These are phyloP conservation scores for Glandiceps talaboti DNA, from an alignment of 53 echinoderm and acorn worm genomes.

Conservation along the genomic window DNA sequence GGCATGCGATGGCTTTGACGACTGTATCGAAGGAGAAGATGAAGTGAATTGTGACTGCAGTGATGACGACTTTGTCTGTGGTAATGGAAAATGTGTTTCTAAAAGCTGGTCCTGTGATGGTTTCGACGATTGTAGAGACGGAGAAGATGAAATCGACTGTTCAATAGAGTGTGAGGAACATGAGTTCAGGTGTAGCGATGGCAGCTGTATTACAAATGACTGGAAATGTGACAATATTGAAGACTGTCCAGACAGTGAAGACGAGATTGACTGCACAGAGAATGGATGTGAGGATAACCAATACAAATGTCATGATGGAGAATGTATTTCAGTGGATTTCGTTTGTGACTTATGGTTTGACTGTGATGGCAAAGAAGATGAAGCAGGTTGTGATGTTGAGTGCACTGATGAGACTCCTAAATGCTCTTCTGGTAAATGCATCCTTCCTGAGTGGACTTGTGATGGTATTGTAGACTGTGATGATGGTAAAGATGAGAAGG, in stretches of 20 bases:
- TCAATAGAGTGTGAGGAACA: neutral
- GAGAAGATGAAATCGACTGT: neutral
- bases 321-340: neutral
- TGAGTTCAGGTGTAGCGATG: neutral
- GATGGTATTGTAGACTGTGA: neutral
- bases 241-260: neutral
- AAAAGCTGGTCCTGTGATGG: neutral
- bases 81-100: neutral
- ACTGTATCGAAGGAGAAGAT: neutral
- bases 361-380: neutral
- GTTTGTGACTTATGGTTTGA: neutral
- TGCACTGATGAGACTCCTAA: neutral
- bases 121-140: neutral
- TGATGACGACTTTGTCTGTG: neutral
- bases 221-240: neutral
- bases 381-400: neutral
- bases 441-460: neutral
- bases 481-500: neutral
- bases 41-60: neutral
- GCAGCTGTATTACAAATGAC: neutral
- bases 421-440: neutral
- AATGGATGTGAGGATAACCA: neutral
- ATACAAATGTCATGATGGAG: neutral
- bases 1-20: neutral
- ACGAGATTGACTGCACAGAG: neutral